A percentile compares a stretch with the other conserved stretches of the same genome.
Evolutionary conservation across 2,888 invertebrate genomes (phyloP).

Genomic region (Bruchidius siliquastri): DNA sequence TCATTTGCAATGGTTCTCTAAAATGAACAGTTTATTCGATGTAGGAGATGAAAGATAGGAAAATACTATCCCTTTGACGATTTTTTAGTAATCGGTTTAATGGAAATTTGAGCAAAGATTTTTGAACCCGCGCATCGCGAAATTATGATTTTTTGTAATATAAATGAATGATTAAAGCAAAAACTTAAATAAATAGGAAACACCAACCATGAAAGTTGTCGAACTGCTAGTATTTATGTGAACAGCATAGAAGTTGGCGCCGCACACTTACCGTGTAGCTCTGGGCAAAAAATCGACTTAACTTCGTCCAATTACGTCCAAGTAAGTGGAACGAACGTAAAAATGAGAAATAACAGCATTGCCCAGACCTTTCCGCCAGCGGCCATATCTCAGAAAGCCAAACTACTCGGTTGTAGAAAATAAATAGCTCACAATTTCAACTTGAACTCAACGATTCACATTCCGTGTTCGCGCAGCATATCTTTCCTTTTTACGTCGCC

Average conservation of each 20-base stretch:
- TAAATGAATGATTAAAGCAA: too few relatives aligned
- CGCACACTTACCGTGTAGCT: not conserved
- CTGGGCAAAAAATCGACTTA: constrained; percentile 4
- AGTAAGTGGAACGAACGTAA: constrained; percentile 6
- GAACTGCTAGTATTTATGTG: not conserved
- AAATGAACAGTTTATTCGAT: too few relatives aligned
- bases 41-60: too few relatives aligned
- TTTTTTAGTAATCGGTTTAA: too few relatives aligned
- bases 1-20: too few relatives aligned
- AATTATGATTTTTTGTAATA: too few relatives aligned
- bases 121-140: too few relatives aligned
- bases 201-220: not conserved
- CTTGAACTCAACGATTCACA: constrained; percentile 10
- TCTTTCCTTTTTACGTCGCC: not conserved
- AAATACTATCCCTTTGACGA: too few relatives aligned
- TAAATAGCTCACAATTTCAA: constrained; percentile 16
- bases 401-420: constrained; percentile 16
- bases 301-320: constrained; percentile 5
- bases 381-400: constrained; percentile 7
- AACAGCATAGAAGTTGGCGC: not conserved
- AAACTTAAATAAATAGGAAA: too few relatives aligned
- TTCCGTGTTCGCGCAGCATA: not conserved
- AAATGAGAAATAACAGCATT: constrained; percentile 10
- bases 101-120: too few relatives aligned
- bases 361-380: constrained; percentile 9